Percentiles rank a stretch among this genome's conserved stretches.
Evolutionary conservation across 1,140 invertebrate species (phyloP).

Genomic region (Panagrolaimus sp.): DNA sequence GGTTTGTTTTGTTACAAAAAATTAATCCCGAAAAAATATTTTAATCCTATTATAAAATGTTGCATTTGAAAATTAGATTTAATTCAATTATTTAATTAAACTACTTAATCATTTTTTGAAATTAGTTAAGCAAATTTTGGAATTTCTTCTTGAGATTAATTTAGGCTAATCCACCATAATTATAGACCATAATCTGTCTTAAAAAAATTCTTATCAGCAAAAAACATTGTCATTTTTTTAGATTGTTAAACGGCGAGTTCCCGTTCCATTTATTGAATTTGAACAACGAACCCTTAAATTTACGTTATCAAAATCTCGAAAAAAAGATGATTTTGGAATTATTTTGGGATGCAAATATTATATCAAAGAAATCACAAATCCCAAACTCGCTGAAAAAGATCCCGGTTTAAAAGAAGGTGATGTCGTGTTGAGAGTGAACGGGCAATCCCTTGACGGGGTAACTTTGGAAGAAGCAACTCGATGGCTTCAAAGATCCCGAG

Average conservation of each 20-base stretch:
- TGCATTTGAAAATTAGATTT: too few relatives aligned
- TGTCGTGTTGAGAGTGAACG: slow-evolving; percentile 71
- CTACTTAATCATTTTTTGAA: too few relatives aligned
- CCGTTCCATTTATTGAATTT: slow-evolving; percentile 64
- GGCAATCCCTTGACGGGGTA: slow-evolving; percentile 71
- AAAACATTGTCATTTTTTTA: slow-evolving; percentile 65
- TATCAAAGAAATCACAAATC: slow-evolving; percentile 67
- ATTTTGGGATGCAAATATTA: slow-evolving; percentile 84
- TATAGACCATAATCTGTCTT: too few relatives aligned
- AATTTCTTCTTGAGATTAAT: too few relatives aligned
- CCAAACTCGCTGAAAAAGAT: slow-evolving; percentile 63
- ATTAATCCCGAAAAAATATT: slow-evolving; percentile 65
- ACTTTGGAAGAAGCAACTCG: slow-evolving; percentile 88
- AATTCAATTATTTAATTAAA: too few relatives aligned
- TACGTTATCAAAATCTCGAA: slow-evolving; percentile 79
- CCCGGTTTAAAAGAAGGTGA: slow-evolving; percentile 76
- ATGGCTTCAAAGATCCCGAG: slow-evolving; percentile 74
- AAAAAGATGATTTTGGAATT: slow-evolving; percentile 95
- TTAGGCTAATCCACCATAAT: too few relatives aligned
- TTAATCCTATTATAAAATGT: slow-evolving; percentile 62
- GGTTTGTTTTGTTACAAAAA: slow-evolving; percentile 34
- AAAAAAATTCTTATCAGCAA: too few relatives aligned
- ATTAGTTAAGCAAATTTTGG: too few relatives aligned
- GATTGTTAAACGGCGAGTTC: slow-evolving; percentile 71
- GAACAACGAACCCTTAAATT: slow-evolving; percentile 71